A percentile compares a stretch with the other conserved stretches of the same genome.
Conservation (phyloP, 2,113 vertebrate genomes). For the Hippotragus niger region DNA sequence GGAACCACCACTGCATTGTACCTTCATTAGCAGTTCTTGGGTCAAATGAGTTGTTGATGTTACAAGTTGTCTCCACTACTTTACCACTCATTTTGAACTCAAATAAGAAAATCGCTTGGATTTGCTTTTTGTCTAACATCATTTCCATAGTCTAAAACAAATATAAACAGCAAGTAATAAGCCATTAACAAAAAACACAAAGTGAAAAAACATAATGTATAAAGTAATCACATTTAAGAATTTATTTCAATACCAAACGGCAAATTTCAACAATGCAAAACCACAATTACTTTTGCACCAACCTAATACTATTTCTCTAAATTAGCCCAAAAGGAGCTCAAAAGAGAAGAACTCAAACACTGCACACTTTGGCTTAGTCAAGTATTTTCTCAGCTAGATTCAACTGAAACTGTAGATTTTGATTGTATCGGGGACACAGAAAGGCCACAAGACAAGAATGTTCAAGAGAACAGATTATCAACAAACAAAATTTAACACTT, state of each 20-base stretch:
- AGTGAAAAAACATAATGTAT: neutral
- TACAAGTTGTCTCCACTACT: neutral
- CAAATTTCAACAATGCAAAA: neutral
- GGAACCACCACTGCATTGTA: neutral
- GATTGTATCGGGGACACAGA: neutral
- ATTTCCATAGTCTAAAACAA: neutral
- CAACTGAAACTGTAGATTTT: neutral
- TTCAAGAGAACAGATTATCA: neutral
- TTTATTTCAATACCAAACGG: neutral
- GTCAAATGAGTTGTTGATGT: neutral
- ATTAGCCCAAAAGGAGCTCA: neutral
- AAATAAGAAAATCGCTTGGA: neutral
- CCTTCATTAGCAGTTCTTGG: neutral
- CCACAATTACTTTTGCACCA: neutral
- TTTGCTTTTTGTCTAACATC: neutral
- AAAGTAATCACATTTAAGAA: neutral
- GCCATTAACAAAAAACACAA: neutral
- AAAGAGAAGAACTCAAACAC: neutral
- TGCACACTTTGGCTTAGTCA: neutral
- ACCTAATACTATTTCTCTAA: neutral
- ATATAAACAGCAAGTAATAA: neutral
- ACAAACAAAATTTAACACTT: neutral
- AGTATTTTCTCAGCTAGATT: neutral
- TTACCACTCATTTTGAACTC: neutral
- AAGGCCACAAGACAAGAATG: neutral